phyloP scores from a whole-genome alignment of 2,797 vertebrate genomes.

The Liasis olivaceus region DNA sequence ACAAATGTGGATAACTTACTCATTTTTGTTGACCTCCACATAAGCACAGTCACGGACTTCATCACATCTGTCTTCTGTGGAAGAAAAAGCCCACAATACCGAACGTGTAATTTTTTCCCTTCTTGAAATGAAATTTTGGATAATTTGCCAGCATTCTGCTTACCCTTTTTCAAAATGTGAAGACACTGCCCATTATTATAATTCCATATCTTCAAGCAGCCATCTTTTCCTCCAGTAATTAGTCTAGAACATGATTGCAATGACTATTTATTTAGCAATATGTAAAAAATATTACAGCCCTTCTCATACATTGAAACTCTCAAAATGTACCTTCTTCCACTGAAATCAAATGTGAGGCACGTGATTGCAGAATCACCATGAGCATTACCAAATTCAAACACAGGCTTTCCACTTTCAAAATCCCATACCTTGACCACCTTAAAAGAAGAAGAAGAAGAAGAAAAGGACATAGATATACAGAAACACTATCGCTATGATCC shows the following conservation, averaged over 20 bases:
- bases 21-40: slow-evolving; percentile 75
- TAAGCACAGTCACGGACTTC: slow-evolving; percentile 80
- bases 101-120: not conserved
- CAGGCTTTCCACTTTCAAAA: slow-evolving; percentile 75
- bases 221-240: slow-evolving; percentile 76
- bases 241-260: slow-evolving; percentile 65
- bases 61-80: slow-evolving; percentile 65
- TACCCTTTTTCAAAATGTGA: slow-evolving; percentile 73
- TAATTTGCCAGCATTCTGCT: slow-evolving; percentile 53
- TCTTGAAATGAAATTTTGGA: not conserved
- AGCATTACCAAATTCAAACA: slow-evolving; percentile 77
- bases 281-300: not conserved
- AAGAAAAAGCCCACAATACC: slow-evolving; percentile 15
- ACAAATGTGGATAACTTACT: slow-evolving; percentile 68
- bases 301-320: not conserved
- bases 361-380: slow-evolving; percentile 70
- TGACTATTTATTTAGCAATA: not conserved
- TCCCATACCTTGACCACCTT: slow-evolving; percentile 80
- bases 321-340: slow-evolving; percentile 72
- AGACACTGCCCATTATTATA: slow-evolving; percentile 76
- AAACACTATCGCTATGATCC: not conserved
- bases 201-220: slow-evolving; percentile 78
- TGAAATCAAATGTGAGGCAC: slow-evolving; percentile 78
- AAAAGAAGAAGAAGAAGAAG: not conserved
- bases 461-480: not conserved